Conservation (phyloP, 2,888 invertebrate species). For the Gryllus longicercus region DNA sequence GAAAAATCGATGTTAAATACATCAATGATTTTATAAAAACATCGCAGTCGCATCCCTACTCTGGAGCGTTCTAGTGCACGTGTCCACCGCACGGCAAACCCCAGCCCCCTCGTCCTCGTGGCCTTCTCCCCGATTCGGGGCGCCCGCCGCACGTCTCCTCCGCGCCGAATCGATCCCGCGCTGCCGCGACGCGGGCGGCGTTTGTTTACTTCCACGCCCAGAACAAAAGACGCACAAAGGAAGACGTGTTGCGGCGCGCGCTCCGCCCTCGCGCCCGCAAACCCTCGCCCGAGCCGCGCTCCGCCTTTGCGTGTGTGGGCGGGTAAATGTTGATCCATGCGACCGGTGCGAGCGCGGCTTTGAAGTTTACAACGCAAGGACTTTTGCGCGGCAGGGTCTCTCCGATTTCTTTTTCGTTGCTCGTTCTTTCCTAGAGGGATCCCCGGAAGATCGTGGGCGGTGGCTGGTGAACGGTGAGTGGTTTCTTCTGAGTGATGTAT, state of each 20-base stretch:
- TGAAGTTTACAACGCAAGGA: background rate
- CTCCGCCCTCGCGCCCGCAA: background rate
- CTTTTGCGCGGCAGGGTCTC: background rate
- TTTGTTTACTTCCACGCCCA: conserved; percentile 4
- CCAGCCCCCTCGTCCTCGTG: too few relatives aligned
- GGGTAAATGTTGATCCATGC: background rate
- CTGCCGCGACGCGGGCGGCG: background rate
- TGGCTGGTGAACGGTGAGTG: too few relatives aligned
- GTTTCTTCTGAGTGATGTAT: too few relatives aligned
- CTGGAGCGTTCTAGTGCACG: too few relatives aligned
- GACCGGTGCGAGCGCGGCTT: background rate
- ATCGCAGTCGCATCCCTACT: too few relatives aligned
- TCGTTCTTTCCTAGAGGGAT: background rate
- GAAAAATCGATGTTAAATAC: too few relatives aligned
- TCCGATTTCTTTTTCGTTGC: background rate
- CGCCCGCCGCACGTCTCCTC: too few relatives aligned
- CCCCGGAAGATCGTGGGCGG: too few relatives aligned
- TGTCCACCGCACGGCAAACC: too few relatives aligned
- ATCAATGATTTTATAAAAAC: too few relatives aligned
- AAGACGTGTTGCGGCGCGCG: background rate
- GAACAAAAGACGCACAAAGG: conserved; percentile 17
- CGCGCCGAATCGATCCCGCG: too few relatives aligned
- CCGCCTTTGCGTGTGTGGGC: background rate
- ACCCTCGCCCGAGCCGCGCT: background rate
- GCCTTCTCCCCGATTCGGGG: too few relatives aligned